Conservation (phyloP, 2,888 invertebrate genomes). For the Troides oblongomaculatus region DNA sequence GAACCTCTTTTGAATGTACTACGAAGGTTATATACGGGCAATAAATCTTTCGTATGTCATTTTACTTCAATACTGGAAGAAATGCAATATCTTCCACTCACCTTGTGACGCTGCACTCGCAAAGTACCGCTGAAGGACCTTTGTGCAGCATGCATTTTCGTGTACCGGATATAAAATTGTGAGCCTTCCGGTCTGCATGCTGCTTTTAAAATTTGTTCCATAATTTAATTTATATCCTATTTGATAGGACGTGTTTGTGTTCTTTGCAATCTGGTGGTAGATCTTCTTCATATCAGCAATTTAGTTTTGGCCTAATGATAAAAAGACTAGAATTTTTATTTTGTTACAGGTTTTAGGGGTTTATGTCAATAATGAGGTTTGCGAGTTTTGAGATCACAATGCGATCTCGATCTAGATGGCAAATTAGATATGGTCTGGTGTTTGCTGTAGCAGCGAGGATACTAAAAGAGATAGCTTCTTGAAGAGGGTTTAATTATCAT, state of each 20-base stretch:
- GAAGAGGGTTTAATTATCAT: no score
- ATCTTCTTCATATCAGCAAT: no score
- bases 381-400: no score
- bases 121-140: not conserved
- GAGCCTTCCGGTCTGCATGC: not conserved
- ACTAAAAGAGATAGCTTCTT: no score
- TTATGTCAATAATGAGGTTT: no score
- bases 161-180: not conserved
- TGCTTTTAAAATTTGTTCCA: not conserved
- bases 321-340: no score
- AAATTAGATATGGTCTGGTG: no score
- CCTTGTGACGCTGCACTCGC: not conserved
- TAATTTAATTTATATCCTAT: not conserved
- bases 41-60: not conserved
- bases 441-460: no score
- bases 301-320: no score
- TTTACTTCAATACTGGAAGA: not conserved
- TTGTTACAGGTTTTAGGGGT: no score
- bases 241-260: not conserved
- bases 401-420: no score
- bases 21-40: not conserved
- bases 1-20: not conserved
- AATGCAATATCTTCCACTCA: constrained; percentile 2
- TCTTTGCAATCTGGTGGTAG: not conserved
- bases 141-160: not conserved